Conservation (phyloP, 2,113 vertebrate genomes). For the Neotoma lepida region DNA sequence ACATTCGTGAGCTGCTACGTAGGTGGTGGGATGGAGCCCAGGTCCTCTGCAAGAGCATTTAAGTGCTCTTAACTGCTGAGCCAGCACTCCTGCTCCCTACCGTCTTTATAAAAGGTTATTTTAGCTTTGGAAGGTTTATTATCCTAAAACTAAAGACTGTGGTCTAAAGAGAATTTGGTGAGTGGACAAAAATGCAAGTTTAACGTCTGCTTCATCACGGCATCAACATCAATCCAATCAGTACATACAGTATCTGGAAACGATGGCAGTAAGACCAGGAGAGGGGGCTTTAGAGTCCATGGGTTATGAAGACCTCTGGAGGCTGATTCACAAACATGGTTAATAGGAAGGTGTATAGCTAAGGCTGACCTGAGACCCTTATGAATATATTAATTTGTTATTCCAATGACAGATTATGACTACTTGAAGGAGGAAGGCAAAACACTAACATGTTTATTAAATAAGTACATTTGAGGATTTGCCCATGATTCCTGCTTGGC, state of each 20-base stretch:
- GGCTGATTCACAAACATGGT: background rate
- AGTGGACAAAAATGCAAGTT: background rate
- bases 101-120: background rate
- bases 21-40: background rate
- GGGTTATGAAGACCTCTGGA: background rate
- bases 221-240: background rate
- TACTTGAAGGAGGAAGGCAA: background rate
- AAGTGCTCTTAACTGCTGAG: background rate
- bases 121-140: conserved; percentile 27
- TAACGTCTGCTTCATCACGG: background rate
- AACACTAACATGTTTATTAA: conserved; percentile 26
- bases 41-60: background rate
- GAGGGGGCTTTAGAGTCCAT: background rate
- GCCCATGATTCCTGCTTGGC: background rate
- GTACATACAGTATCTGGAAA: background rate
- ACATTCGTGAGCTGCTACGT: background rate
- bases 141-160: conserved; percentile 44
- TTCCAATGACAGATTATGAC: background rate
- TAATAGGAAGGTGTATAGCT: background rate
- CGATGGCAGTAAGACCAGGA: background rate
- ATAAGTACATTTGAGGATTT: conserved; percentile 37
- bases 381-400: background rate
- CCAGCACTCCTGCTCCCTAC: too few species aligned
- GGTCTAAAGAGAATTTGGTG: background rate
- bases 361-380: background rate